Evolutionary conservation across 2,113 vertebrate species (phyloP), one percentile per base, ranked within the genome.

Genomic region (Chionomys nivalis): DNA sequence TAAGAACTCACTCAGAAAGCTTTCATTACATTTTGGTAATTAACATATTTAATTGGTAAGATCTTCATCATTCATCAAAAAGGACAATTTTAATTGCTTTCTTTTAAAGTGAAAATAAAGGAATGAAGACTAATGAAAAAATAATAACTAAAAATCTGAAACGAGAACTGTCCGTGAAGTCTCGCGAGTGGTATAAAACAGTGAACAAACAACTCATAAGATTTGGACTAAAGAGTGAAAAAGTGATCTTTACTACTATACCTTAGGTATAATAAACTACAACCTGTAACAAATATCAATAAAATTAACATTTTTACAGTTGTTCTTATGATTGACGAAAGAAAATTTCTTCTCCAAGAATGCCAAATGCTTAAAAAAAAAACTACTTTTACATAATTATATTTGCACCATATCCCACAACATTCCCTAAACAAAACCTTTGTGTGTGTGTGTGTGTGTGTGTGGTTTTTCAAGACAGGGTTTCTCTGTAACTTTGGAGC

Each of bases 21-120:
- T 91, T 86, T 79, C 9, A 68, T 73, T 73, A 82, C 52, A 77
- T 87, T 95, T 93, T 39, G 7, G 66, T 86, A 39, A 73, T 70
- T 14, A 49, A 28, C 11, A 33, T 68, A n/a, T 75, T 63, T 87
- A 65, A 42, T 21, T 94, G 36, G 33, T 17, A 85, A 94, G 70
- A 16, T 89, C 6, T 87, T 36, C 47, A 78, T 33, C 39, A 52
- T 36, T 65, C 36, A 52, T 42, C 65, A 28, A 24, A 91, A 75
- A 88, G 16, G 70, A 31, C 14, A 55, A 55, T 55, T 55, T 31
- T 82, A 87, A 88, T 44, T 21, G 87, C 5, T 21, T 90, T 88
- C 8, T 12, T 72, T 87, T 72, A n/a, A 44, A 90, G 79, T 83
- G 47, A 52, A 87, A 87, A n/a, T 52, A 81, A 33, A 36, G 8